These are phyloP conservation scores for Microtus pennsylvanicus DNA, from an alignment of 2,113 vertebrate genomes.

Conservation along the genomic window DNA sequence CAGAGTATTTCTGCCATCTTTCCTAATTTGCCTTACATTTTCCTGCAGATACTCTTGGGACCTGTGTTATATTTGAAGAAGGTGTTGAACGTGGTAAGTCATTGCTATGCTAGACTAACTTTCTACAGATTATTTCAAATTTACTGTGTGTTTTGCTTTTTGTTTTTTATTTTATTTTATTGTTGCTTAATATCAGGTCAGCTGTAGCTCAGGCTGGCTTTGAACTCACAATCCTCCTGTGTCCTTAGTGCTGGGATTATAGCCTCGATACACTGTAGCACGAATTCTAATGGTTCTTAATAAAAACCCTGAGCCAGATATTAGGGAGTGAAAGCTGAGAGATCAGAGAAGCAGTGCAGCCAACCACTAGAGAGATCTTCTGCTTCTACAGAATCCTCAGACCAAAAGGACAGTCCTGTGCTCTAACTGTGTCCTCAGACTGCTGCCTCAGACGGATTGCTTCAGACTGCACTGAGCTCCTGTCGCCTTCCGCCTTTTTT, in stretches of 20 bases:
- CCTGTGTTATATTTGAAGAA: slow-evolving; percentile 96
- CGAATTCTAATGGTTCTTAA: no score
- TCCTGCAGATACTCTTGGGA: slow-evolving; percentile 92
- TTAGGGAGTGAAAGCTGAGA: no score
- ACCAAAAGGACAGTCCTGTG: no score
- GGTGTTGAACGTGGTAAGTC: slow-evolving; percentile 87
- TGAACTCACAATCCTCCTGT: background rate
- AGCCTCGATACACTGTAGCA: background rate
- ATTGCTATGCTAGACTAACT: background rate
- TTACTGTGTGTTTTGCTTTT: background rate
- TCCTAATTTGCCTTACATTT: slow-evolving; percentile 67
- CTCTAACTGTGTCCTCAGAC: no score
- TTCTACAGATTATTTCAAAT: background rate
- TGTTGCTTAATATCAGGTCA: background rate
- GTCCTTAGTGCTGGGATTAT: background rate
- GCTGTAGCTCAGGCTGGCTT: background rate
- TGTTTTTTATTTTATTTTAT: background rate
- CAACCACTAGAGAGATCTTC: no score
- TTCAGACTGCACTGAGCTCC: no score
- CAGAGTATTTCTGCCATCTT: slow-evolving; percentile 16
- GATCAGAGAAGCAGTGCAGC: no score
- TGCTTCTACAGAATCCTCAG: no score
- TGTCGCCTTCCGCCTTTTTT: no score
- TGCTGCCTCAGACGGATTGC: no score
- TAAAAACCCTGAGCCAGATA: no score